Percentiles rank a stretch among this genome's conserved stretches.
Conservation (phyloP, 2,113 vertebrate species). For the Agapornis roseicollis region DNA sequence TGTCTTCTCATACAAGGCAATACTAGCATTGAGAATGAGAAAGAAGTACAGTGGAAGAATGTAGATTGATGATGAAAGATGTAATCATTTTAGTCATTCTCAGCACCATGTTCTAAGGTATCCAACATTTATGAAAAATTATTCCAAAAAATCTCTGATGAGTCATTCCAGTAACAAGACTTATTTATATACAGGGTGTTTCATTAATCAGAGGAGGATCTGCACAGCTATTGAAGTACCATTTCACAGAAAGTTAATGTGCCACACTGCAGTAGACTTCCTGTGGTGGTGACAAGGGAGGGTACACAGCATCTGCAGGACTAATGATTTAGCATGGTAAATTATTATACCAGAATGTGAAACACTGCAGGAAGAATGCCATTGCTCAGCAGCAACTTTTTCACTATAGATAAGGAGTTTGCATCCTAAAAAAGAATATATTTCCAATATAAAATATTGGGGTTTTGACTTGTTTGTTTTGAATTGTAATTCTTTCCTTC, state of each 20-base stretch:
- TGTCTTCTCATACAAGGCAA: background rate
- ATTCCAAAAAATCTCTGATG: constrained; percentile 46
- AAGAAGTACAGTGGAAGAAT: constrained; percentile 1
- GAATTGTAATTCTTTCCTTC: background rate
- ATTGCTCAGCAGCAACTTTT: background rate
- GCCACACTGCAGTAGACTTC: background rate
- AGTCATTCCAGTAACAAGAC: constrained; percentile 42
- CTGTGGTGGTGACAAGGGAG: background rate
- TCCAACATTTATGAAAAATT: constrained; percentile 44
- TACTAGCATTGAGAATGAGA: constrained; percentile 24
- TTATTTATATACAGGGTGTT: constrained; percentile 42
- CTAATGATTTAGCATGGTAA: background rate
- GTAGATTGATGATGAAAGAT: background rate
- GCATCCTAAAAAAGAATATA: background rate
- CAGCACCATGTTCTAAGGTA: constrained; percentile 27
- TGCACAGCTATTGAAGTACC: constrained; percentile 52
- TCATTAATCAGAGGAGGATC: constrained; percentile 62
- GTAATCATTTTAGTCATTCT: constrained; percentile 10
- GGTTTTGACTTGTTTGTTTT: background rate
- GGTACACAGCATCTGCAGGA: background rate
- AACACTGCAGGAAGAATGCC: background rate
- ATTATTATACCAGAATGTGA: constrained; percentile 34
- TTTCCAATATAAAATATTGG: background rate
- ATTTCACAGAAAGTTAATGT: constrained; percentile 34
- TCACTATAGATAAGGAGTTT: background rate